Evolutionary conservation across 1,140 invertebrate genomes (phyloP), one percentile per base, ranked within the genome.

Genomic region (Ganaspis sp.): DNA sequence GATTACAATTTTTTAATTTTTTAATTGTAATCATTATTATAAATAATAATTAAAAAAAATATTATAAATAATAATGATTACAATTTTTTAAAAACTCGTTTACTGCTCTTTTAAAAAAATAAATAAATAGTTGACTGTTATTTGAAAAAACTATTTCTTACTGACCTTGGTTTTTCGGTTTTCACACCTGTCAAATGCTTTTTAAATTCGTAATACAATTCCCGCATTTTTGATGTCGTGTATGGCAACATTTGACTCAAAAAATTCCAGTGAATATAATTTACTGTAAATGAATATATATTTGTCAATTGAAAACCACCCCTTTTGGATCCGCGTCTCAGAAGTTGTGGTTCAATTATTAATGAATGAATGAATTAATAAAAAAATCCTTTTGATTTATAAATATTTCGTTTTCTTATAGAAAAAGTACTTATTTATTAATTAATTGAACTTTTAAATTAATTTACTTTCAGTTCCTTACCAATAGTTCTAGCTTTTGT

Each of bases 191-290:
- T 17, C 9, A 71, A 69, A 69, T 77, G n/a, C n/a, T 49, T 77
- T 21, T 53, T 54, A 9, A 74, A 64, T 37, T 72, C 54, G 69
- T 78, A 70, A 4, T 21, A 17, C 17, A 82, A 70, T 6, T 80
- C 53, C 26, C 70, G 80, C 78, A 80, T 83, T 34, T 83, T 40
- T 8, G 69, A 19, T 17, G 72, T 79, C 2, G 77, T 76, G 9
- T 54, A 76, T n/a, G 17, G 9, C 19, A 84, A 8, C 8, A 79
- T 71, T 19, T 73, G 58, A 45, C 77, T 73, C 17, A 84, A 12
- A 45, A 82, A 78, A 15, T 79, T 75, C 83, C 83, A 84, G 49
- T 84, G 83, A 3, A 84, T 2, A 38, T 84, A 84, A 71, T 82
- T 84, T 1, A 84, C 83, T 84, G 58, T 1, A 69, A 71, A 19